Evolutionary conservation across 2,113 vertebrate species (phyloP).

Genomic region (Garra rufa): DNA sequence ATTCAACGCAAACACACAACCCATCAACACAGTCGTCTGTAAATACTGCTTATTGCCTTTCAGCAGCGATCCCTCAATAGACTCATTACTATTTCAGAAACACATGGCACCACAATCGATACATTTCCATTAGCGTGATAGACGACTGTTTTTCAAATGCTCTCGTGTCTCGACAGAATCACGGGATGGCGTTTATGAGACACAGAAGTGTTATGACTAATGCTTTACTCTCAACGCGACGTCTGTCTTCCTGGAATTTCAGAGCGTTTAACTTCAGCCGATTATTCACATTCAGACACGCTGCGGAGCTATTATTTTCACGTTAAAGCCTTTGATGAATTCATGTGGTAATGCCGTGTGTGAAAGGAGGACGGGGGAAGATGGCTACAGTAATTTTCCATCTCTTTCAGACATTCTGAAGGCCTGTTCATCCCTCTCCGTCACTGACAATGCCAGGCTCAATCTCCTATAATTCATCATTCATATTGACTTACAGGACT

Average conservation of each 20-base stretch:
- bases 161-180: slow-evolving; percentile 35
- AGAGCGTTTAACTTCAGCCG: slow-evolving; percentile 1
- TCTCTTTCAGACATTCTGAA: slow-evolving; percentile 15
- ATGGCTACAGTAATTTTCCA: slow-evolving; percentile 24
- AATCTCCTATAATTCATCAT: slow-evolving; percentile 51
- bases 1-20: slow-evolving; percentile 27
- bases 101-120: slow-evolving; percentile 52
- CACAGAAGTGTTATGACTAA: slow-evolving; percentile 39
- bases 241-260: slow-evolving; percentile 34
- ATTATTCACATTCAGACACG: background rate
- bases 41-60: slow-evolving; percentile 40
- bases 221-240: slow-evolving; percentile 26
- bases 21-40: slow-evolving; percentile 7
- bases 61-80: slow-evolving; percentile 38
- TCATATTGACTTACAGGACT: slow-evolving; percentile 37
- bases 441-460: slow-evolving; percentile 48
- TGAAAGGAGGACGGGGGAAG: background rate
- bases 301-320: background rate
- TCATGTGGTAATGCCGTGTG: background rate
- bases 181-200: background rate
- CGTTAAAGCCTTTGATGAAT: slow-evolving; percentile 19
- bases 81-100: slow-evolving; percentile 55
- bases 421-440: slow-evolving; percentile 36
- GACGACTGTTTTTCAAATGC: slow-evolving; percentile 52
- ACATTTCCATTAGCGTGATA: slow-evolving; percentile 56